Base-by-base conservation (phyloP, 2,797 vertebrate species). In the Chelonia mydas region DNA sequence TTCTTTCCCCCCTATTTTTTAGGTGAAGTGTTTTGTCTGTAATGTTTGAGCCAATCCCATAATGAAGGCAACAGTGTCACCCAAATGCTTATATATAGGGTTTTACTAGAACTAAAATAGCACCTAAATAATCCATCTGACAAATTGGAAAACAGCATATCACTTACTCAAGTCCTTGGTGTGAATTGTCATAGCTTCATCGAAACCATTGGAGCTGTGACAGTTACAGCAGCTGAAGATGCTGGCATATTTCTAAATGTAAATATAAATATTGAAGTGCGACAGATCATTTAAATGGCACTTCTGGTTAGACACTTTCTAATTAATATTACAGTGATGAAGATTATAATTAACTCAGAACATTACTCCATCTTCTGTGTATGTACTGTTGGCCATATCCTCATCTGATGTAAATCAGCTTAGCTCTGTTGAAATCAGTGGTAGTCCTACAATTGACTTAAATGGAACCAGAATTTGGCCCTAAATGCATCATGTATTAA, bases 71-170 rank as follows among this genome's bases (percentile, higher is more conserved):
- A 79, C 6, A 5, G 76, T 82, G 90, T 80, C 72, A 45, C 80
- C 84, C 87, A 72, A 87, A 90, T 86, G 74, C 50, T 87, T 95
- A 86, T 79, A n/a, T 59, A 81, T 94, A 91, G 65, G 88, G 37
- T 9, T 96, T 96, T 84, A 84, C 47, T 50, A 68, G 86, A 79
- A 93, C 90, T 93, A 95, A 31, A 84, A 72, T 74, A 81, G 82
- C 90, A 88, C 57, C 84, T 82, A 81, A 87, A 49, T 84, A 86
- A 91, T n/a, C 83, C 95, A 86, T 31, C 55, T 51, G 82, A 45
- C 33, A 57, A 57, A 27, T 49, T 86, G 7, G 55, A 72, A 87
- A 84, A 74, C 4, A 10, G 76, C 6, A 65, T 84, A 8, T 19
- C 33, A 55, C 5, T 59, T 76, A 53, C 11, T 45, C 10, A 31